Evolutionary conservation across 2,797 vertebrate genomes (phyloP), one percentile per base, ranked within the genome.

Genomic region (Pseudochaenichthys georgianus): DNA sequence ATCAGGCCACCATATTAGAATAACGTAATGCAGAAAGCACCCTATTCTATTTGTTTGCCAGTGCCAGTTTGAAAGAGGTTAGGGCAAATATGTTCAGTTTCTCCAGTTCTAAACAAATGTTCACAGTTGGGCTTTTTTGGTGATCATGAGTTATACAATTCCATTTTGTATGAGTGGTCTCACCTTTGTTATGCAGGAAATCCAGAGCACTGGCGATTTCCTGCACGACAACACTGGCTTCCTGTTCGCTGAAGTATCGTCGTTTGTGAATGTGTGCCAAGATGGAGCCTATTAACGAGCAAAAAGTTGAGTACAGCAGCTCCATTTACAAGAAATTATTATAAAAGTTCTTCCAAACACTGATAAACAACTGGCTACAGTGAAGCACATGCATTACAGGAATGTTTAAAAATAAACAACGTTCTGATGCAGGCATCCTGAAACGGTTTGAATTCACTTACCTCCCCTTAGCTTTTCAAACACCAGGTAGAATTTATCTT

Each of bases 171-270:
- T 0, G 3, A 64, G 10, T 51, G 3, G 13, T n/a, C 88, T 73
- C 90, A 98, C 98, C 98, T 95, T 99, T 99, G 92, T 98, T 99
- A 92, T 99, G 98, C 91, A 99, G 94, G 80, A 98, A 99, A 89
- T 99, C 95, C 79, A 99, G 93, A 70, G 98, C 98, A 0, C 97
- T 97, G 82, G 98, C 97, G 17, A 99, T 98, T 83, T 99, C 97
- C 93, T 92, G 96, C 87, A 99, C 98, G 66, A 99, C 96, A 93
- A 97, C 94, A 45, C 98, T 96, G 79, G 98, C 97, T 95, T 99
- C 98, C 92, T 97, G 95, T 88, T 99, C 98, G 0, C 96, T 97
- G 92, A 99, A 99, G 94, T 97, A 96, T 66, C 96, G 94, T 77
- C 97, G 95, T 84, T 95, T 96, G 88, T 99, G 98, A 93, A 99